Conservation (phyloP, 2,888 invertebrate genomes). For the Netelia melanura region DNA sequence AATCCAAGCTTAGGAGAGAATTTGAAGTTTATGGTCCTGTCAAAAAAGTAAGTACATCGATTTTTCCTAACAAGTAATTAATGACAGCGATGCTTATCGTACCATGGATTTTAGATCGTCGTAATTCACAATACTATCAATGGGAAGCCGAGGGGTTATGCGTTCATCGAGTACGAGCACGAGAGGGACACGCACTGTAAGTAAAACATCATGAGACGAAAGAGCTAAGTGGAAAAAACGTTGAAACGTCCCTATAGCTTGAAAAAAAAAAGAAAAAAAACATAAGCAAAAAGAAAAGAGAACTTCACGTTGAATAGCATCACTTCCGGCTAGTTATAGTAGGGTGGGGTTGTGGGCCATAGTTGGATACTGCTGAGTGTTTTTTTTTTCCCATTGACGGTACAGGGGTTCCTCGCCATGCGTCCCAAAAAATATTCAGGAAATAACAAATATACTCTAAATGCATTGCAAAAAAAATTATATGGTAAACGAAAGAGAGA, state of each 20-base stretch:
- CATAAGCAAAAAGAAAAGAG: slow-evolving; percentile 17
- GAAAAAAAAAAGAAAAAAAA: slow-evolving; percentile 41
- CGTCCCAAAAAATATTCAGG: slow-evolving; percentile 71
- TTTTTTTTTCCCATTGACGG: slow-evolving; percentile 75
- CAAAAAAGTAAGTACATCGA: slow-evolving; percentile 91
- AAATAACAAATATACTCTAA: slow-evolving; percentile 69
- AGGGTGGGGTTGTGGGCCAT: slow-evolving; percentile 75
- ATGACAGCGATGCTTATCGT: neutral
- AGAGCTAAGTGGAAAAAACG: slow-evolving; percentile 57
- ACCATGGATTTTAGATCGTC: slow-evolving; percentile 89
- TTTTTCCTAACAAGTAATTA: neutral
- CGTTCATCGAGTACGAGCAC: slow-evolving; percentile 99
- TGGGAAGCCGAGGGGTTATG: slow-evolving; percentile 98
- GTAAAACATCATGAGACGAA: slow-evolving; percentile 85
- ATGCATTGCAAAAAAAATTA: slow-evolving; percentile 71
- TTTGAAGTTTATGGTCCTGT: slow-evolving; percentile 99
- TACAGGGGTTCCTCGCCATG: slow-evolving; percentile 78
- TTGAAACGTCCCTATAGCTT: slow-evolving; percentile 50
- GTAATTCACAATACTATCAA: slow-evolving; percentile 94
- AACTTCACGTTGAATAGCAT: slow-evolving; percentile 82
- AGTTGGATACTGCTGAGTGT: slow-evolving; percentile 73
- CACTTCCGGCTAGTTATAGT: slow-evolving; percentile 80
- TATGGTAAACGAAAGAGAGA: slow-evolving; percentile 79
- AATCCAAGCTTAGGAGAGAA: slow-evolving; percentile 98
- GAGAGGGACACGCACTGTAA: slow-evolving; percentile 99